These are phyloP conservation scores for Syngnathus scovelli DNA, from an alignment of 2,113 vertebrate genomes.

Conservation along the genomic window DNA sequence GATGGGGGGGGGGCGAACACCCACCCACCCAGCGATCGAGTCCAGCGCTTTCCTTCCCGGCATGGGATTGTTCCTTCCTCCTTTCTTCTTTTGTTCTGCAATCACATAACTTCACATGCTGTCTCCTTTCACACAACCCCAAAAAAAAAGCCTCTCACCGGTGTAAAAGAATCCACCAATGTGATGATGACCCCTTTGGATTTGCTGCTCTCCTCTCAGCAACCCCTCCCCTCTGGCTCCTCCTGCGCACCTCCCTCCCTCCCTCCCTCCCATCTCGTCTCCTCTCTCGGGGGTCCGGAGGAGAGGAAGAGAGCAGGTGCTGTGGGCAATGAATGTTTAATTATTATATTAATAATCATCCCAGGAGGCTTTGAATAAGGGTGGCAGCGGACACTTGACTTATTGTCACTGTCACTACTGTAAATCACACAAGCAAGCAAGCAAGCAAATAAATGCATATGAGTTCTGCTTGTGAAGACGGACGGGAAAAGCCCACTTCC, in stretches of 20 bases:
- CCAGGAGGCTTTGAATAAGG: conserved; percentile 57
- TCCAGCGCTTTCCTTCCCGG: conserved; percentile 26
- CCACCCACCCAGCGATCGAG: neutral
- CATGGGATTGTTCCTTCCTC: conserved; percentile 52
- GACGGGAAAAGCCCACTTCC: conserved; percentile 7
- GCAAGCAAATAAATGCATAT: conserved; percentile 8
- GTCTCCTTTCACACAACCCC: conserved; percentile 36
- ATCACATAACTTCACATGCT: conserved; percentile 76
- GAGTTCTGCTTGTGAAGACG: conserved; percentile 12
- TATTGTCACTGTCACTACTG: conserved; percentile 49
- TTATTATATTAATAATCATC: conserved; percentile 87
- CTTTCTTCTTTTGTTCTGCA: conserved; percentile 66
- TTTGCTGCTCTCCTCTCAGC: conserved; percentile 65
- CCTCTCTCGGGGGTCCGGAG: conserved; percentile 28
- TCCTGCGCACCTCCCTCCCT: conserved; percentile 58
- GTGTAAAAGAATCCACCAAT: conserved; percentile 77
- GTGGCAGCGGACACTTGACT: conserved; percentile 43
- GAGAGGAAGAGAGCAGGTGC: conserved; percentile 79
- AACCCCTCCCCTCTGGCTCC: conserved; percentile 60
- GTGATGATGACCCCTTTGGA: conserved; percentile 72
- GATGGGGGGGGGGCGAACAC: conserved; percentile 15
- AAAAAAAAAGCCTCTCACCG: conserved; percentile 48
- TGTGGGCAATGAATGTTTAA: conserved; percentile 84
- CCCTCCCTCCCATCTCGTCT: conserved; percentile 22
- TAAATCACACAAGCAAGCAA: conserved; percentile 10